Evolutionary conservation across 1,140 invertebrate genomes (phyloP), one percentile per base, ranked within the genome.

Genomic region (Pachyrhynchus sulphureomaculatus): DNA sequence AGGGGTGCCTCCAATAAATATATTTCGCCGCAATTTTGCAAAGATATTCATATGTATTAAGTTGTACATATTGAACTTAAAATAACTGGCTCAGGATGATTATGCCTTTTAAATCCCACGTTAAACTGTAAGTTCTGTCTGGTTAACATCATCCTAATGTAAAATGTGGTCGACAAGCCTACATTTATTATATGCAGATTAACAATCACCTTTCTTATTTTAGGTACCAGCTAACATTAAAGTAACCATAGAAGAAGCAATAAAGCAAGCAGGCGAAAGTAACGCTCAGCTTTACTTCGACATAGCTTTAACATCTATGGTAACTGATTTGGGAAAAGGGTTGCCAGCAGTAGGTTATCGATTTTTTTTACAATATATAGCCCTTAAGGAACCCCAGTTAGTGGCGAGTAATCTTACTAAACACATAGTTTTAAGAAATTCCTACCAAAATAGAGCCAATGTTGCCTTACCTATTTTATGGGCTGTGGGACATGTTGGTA

Each of bases 401-500:
- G 83, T 83, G 13, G 69, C 79, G 1, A 74, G 76, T 1, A 88
- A 86, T 64, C 75, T 88, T 65, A 70, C 78, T 6, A 90, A 88
- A 74, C 78, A 83, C 52, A 78, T 80, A 0, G 81, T 77, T 42
- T 72, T 90, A n/a, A 80, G 84, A 36, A 88, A 85, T 57, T 90
- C 88, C 1, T 91, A 91, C 74, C 87, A 91, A 69, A 93, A 92
- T 72, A 80, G 89, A 36, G 87, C 88, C 57, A 81, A 84, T 13
- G 86, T 92, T 66, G 89, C 90, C 18, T 73, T 91, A 29, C 86
- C 89, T 2, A 78, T 93, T 9, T 73, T 93, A 0, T 93, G 91
- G 91, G 86, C 84, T 6, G 77, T 92, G 44, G 88, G 88, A 0
- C 90, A 93, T 75, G 86, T 84, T 45, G 90, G 90, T 0, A 76